Evolutionary conservation across 2,888 invertebrate species (phyloP).

Genomic region (Boloria selene): DNA sequence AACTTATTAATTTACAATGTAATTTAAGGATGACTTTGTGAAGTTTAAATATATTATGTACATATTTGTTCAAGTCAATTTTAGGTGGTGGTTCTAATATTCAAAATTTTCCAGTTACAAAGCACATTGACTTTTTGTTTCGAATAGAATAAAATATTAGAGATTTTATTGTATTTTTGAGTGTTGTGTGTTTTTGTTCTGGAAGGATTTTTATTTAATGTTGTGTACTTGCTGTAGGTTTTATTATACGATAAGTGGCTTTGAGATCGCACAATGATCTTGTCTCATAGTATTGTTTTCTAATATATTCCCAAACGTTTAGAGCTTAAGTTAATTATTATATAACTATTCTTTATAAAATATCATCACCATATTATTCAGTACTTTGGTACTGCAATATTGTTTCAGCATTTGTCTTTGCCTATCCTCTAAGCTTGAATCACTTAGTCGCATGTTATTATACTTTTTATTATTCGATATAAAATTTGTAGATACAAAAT

Average conservation of each 20-base stretch:
- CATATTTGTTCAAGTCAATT: background rate
- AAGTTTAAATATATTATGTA: no score
- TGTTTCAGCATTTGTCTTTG: conserved; percentile 5
- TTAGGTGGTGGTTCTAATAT: no score
- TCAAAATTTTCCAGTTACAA: conserved; percentile 2
- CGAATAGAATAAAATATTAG: conserved; percentile 19
- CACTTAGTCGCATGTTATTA: conserved; percentile 12
- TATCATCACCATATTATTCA: background rate
- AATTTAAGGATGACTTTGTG: no score
- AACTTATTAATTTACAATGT: no score
- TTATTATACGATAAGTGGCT: conserved; percentile 30
- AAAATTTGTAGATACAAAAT: background rate
- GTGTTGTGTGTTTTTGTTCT: conserved; percentile 48
- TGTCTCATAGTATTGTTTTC: conserved; percentile 2
- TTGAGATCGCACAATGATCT: conserved; percentile 10
- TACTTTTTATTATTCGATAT: background rate
- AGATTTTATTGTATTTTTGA: conserved; percentile 40
- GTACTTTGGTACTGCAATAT: background rate
- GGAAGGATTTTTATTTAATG: conserved; percentile 45
- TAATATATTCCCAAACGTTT: background rate
- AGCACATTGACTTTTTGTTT: conserved; percentile 24
- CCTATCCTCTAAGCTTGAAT: background rate
- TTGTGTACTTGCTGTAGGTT: conserved; percentile 40
- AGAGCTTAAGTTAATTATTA: conserved; percentile 5
- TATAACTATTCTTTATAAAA: background rate